A percentile compares a stretch with the other conserved stretches of the same genome.
Conservation (phyloP, 30 jellyfish, hydroid and myxozoan species). For the Cassiopea andromeda region DNA sequence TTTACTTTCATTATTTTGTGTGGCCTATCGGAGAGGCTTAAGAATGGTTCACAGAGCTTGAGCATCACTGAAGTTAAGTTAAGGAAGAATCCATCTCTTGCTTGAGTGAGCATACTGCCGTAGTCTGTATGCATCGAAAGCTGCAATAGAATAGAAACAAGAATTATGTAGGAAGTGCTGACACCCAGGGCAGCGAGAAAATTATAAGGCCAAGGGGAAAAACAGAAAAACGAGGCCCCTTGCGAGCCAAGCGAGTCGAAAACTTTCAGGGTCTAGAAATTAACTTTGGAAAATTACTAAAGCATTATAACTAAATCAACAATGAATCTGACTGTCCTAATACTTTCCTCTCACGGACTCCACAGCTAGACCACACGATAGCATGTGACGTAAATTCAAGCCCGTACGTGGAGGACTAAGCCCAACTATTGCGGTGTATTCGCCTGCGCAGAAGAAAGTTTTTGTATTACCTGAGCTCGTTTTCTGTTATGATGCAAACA, state of each 20-base stretch:
- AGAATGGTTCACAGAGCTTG: conserved; percentile 81
- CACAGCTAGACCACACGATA: too few relatives aligned
- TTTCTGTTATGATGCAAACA: conserved; percentile 80
- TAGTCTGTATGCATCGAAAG: conserved; percentile 46
- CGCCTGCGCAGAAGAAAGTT: background rate
- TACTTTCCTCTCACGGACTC: too few relatives aligned
- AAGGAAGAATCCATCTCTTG: conserved; percentile 88
- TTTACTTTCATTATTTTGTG: conserved; percentile 61
- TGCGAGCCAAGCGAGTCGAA: too few relatives aligned
- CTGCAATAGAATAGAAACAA: conserved; percentile 7
- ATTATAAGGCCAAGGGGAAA: too few relatives aligned
- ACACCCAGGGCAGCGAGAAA: background rate
- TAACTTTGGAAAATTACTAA: too few relatives aligned
- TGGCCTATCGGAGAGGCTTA: conserved; percentile 60
- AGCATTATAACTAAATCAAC: too few relatives aligned
- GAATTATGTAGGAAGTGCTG: background rate
- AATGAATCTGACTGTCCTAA: too few relatives aligned
- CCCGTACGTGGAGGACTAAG: too few relatives aligned
- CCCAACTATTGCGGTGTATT: too few relatives aligned
- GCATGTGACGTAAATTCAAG: too few relatives aligned
- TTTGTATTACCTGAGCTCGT: conserved; percentile 71
- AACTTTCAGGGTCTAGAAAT: too few relatives aligned
- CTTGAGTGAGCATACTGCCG: conserved; percentile 66
- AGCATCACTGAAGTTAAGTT: conserved; percentile 79
- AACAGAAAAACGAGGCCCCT: too few relatives aligned